Percentiles rank a stretch among this genome's conserved stretches.
Conservation (phyloP, 1,140 invertebrate genomes). For the Pomacea maculata region DNA sequence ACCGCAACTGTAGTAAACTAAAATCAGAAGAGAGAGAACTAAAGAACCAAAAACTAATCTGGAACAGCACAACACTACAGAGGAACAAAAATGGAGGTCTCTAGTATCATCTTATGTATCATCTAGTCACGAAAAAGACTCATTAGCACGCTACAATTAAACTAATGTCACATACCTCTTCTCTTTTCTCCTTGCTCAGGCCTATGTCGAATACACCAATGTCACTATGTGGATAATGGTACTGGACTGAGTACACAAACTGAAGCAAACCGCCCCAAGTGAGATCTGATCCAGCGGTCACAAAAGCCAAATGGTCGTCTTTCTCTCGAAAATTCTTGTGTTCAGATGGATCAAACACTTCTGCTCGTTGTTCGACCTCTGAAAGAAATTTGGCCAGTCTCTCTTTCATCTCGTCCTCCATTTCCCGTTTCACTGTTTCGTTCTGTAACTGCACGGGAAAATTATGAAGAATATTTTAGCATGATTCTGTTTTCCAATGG, state of each 20-base stretch:
- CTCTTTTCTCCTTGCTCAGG: slow-evolving; percentile 15
- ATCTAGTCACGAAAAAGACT: background rate
- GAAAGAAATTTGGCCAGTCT: slow-evolving; percentile 15
- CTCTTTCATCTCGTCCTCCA: slow-evolving; percentile 28
- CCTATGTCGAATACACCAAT: slow-evolving; percentile 36
- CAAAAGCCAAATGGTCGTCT: slow-evolving; percentile 31
- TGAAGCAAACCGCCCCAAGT: slow-evolving; percentile 31
- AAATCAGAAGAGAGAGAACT: background rate
- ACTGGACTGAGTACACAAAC: slow-evolving; percentile 38
- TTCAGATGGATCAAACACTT: slow-evolving; percentile 14
- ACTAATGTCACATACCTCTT: slow-evolving; percentile 18
- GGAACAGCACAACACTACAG: background rate
- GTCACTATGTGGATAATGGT: slow-evolving; percentile 26
- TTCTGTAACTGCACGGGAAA: background rate
- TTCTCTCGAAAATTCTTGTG: slow-evolving; percentile 17
- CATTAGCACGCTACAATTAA: too few species aligned
- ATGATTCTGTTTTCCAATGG: too few species aligned
- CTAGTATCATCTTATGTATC: too few species aligned
- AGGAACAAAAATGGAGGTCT: background rate
- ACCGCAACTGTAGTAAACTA: too few species aligned
- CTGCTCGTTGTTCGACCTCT: slow-evolving; percentile 8
- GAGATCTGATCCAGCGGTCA: slow-evolving; percentile 29
- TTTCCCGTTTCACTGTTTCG: slow-evolving; percentile 10
- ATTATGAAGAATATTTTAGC: background rate
- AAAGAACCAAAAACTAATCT: background rate